These are phyloP conservation scores for Blastobasis lacticolella DNA, from an alignment of 2,888 invertebrate genomes.

Conservation along the genomic window DNA sequence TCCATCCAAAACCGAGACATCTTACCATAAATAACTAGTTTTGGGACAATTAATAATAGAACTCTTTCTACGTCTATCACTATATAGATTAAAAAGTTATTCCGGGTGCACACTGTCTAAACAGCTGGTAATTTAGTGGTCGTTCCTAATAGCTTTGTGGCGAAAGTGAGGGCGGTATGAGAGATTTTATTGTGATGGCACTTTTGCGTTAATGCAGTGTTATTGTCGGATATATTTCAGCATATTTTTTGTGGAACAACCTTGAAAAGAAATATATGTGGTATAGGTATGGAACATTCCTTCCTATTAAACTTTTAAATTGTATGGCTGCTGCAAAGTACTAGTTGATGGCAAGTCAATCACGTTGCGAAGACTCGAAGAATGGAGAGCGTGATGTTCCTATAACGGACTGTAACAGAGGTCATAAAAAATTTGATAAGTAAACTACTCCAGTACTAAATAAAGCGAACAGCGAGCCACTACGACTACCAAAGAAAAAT, in stretches of 20 bases:
- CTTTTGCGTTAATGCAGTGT: too few species aligned
- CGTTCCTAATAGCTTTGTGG: background rate
- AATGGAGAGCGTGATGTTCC: too few species aligned
- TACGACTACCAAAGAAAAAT: too few species aligned
- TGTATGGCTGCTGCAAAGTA: too few species aligned
- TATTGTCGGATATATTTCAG: background rate
- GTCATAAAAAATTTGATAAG: too few species aligned
- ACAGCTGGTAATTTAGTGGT: conserved; percentile 1
- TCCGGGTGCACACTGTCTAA: conserved; percentile 13
- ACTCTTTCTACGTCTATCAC: conserved; percentile 48
- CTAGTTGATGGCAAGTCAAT: too few species aligned
- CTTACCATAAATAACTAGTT: conserved; percentile 60
- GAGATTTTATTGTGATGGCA: background rate
- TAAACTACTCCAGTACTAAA: too few species aligned
- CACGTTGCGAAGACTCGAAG: too few species aligned
- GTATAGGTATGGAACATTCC: too few species aligned
- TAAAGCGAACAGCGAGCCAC: too few species aligned
- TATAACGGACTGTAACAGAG: too few species aligned
- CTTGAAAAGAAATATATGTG: background rate
- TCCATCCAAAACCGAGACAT: conserved; percentile 46
- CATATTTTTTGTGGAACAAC: background rate
- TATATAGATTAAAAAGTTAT: conserved; percentile 38
- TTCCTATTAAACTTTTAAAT: too few species aligned
- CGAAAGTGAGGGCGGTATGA: background rate
- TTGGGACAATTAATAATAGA: conserved; percentile 67